Conservation (phyloP, 2,888 invertebrate species). For the Drosophila antonietae region DNA sequence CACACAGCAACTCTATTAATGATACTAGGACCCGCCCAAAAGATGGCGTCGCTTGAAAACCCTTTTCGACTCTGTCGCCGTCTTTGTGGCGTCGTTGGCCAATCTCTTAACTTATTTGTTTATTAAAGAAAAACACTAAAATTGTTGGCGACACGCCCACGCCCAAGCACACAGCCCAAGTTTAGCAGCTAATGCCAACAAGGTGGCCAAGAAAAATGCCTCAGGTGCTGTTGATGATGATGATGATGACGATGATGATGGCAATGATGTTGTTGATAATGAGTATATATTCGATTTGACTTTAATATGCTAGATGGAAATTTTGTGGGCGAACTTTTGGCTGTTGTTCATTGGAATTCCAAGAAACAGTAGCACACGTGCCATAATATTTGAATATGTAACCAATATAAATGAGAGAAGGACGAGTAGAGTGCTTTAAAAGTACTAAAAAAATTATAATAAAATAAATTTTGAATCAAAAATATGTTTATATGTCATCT, state of each 20-base stretch:
- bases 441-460: slow-evolving; percentile 1
- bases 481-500: background rate
- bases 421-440: background rate
- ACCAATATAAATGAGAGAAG: background rate
- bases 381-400: background rate
- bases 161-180: background rate
- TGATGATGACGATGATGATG: slow-evolving; percentile 6
- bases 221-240: slow-evolving; percentile 12
- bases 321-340: slow-evolving; percentile 9
- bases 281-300: slow-evolving; percentile 12
- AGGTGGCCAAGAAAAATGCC: slow-evolving; percentile 20
- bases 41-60: slow-evolving; percentile 40
- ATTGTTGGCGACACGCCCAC: slow-evolving; percentile 68
- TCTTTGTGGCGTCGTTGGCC: slow-evolving; percentile 65
- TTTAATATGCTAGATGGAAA: slow-evolving; percentile 25
- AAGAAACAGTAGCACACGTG: background rate
- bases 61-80: slow-evolving; percentile 51
- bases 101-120: slow-evolving; percentile 70
- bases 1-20: slow-evolving; percentile 56
- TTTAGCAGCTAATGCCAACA: slow-evolving; percentile 11
- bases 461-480: background rate
- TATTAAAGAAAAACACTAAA: slow-evolving; percentile 74
- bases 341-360: slow-evolving; percentile 1
- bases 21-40: slow-evolving; percentile 68
- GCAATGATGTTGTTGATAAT: slow-evolving; percentile 1